Evolutionary conservation across 2,113 vertebrate genomes (phyloP), one percentile per base, ranked within the genome.

Genomic region (Paratilapia polleni): DNA sequence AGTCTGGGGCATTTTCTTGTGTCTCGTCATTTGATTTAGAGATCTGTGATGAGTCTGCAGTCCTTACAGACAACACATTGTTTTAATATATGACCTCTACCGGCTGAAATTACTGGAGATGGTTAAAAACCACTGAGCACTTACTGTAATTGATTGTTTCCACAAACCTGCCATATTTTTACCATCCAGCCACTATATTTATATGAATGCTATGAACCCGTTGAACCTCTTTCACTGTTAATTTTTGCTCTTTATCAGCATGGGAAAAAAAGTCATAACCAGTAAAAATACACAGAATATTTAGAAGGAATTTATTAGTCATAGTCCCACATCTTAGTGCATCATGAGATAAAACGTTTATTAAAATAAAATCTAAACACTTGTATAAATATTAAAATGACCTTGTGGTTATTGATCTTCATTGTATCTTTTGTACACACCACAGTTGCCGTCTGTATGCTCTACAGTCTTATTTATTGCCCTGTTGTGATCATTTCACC

Each of bases 61-160:
- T 87, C 89, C 47, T 60, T 52, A 87, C 66, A 41, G 62, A 34
- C 8, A 54, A 88, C 74, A 87, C 34, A 77, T 89, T 88, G 80
- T 85, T 87, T 83, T 89, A 87, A 90, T 78, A 52, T 68, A 86
- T 83, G 85, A 91, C 90, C 93, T 89, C 77, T 64, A 70, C 57
- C 3, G 31, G 17, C 83, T 64, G 77, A 70, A 81, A 81, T 91
- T 68, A 92, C 74, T 52, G 60, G 77, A 83, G 78, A 12, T 47
- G 43, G 61, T 91, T 93, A 91, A 92, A 91, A 89, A 86, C 77
- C 73, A 63, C 63, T 5, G 52, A 87, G 86, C 90, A 91, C 90
- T 95, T 93, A 88, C 6, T 81, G 81, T 93, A 90, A 94, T 94
- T 91, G 73, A 90, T 91, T 6, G 58, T 81, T 81, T 88, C 85